phyloP scores from a whole-genome alignment of 2,797 vertebrate genomes.

The Halcyon smyrnensis region DNA sequence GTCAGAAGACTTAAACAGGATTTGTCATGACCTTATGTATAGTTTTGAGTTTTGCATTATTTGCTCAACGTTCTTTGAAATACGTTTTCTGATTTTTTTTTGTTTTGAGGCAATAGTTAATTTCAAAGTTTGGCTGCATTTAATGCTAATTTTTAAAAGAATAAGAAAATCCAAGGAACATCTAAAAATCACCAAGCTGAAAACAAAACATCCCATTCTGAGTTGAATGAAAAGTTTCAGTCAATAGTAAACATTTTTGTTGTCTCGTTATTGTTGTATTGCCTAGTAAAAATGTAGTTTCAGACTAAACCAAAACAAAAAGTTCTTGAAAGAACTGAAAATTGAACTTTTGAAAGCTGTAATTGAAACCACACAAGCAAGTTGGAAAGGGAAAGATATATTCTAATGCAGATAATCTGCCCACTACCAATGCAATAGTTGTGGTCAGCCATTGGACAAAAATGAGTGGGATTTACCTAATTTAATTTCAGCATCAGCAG shows the following conservation, averaged over 20 bases:
- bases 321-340: conserved; percentile 21
- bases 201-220: conserved; percentile 21
- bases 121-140: neutral
- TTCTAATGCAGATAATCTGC: neutral
- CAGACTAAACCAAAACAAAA: conserved; percentile 50
- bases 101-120: neutral
- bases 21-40: neutral
- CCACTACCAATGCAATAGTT: neutral
- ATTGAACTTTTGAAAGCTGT: conserved; percentile 19
- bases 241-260: conserved; percentile 48
- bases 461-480: neutral
- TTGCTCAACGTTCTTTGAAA: neutral
- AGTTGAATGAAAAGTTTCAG: conserved; percentile 40
- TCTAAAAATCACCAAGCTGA: neutral
- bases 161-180: neutral
- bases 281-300: conserved; percentile 15
- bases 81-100: neutral
- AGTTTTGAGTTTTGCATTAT: neutral
- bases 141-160: neutral
- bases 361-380: conserved; percentile 37
- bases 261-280: conserved; percentile 41
- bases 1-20: neutral
- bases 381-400: neutral
- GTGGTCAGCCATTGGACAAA: neutral
- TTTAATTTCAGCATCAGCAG: neutral